Percentiles rank a stretch among this genome's conserved stretches.
These are phyloP conservation scores for Euphysa ruthae DNA, from an alignment of 30 jellyfish, hydroid and myxozoan genomes.

Conservation along the genomic window DNA sequence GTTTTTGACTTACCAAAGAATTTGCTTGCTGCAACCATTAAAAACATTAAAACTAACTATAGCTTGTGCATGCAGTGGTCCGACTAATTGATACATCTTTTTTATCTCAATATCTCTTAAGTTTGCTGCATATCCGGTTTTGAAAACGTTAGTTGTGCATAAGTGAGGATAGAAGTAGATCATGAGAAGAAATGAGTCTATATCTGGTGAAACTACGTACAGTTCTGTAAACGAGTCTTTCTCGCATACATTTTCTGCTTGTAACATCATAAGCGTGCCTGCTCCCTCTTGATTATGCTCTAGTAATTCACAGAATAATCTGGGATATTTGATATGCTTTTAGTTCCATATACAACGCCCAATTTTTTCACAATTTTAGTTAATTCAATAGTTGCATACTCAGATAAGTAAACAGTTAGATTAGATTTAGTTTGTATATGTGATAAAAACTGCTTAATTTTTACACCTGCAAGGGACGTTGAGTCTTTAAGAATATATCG, in stretches of 20 bases:
- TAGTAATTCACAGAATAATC: too few relatives aligned
- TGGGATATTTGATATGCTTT: too few relatives aligned
- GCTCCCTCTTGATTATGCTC: constrained; percentile 3
- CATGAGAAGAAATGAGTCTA: neutral
- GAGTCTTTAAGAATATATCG: too few relatives aligned
- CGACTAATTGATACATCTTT: neutral
- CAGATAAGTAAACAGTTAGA: constrained; percentile 10
- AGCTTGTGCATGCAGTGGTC: neutral
- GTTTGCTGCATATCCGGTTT: neutral
- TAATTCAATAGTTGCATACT: too few relatives aligned
- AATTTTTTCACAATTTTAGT: too few relatives aligned
- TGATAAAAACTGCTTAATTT: constrained; percentile 21
- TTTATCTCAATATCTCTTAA: neutral
- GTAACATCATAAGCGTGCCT: too few relatives aligned
- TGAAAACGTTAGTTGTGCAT: neutral
- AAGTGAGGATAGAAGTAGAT: neutral
- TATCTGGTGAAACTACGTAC: constrained; percentile 1
- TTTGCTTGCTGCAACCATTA: neutral
- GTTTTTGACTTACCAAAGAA: neutral
- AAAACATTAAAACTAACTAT: neutral
- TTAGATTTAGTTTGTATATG: constrained; percentile 23
- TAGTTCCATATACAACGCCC: too few relatives aligned
- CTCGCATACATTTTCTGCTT: neutral
- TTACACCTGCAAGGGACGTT: neutral
- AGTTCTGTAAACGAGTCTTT: neutral